Percentiles rank a stretch among this genome's conserved stretches.
Conservation (phyloP, 2,888 invertebrate genomes). For the Opisthograptis luteolata region DNA sequence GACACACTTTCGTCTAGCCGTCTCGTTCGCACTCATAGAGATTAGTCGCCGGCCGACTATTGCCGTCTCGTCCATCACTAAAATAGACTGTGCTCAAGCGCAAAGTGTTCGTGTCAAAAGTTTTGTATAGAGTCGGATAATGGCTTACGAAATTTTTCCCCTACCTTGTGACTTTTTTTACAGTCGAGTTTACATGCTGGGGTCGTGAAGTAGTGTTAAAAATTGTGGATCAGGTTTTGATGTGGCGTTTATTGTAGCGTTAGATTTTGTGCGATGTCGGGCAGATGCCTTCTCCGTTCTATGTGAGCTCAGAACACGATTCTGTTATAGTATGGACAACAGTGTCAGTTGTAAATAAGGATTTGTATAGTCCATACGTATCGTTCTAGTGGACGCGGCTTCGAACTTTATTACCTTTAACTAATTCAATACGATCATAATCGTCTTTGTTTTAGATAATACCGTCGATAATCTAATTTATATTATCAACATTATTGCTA, state of each 20-base stretch:
- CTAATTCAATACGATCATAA: slow-evolving; percentile 54
- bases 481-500: slow-evolving; percentile 38
- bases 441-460: slow-evolving; percentile 47
- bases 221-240: slow-evolving; percentile 67
- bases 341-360: slow-evolving; percentile 84
- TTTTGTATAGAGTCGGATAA: slow-evolving; percentile 79
- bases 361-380: slow-evolving; percentile 83
- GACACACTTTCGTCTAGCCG: slow-evolving; percentile 74
- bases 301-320: slow-evolving; percentile 69
- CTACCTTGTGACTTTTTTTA: slow-evolving; percentile 81
- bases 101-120: slow-evolving; percentile 83
- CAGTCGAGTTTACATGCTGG: slow-evolving; percentile 76
- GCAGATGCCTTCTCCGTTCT: slow-evolving; percentile 74
- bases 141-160: slow-evolving; percentile 84
- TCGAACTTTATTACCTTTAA: slow-evolving; percentile 57
- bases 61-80: slow-evolving; percentile 75
- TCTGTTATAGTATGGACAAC: slow-evolving; percentile 78
- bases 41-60: slow-evolving; percentile 62
- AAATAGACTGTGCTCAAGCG: slow-evolving; percentile 84
- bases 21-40: slow-evolving; percentile 65
- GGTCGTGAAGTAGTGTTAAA: slow-evolving; percentile 80
- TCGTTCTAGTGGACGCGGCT: slow-evolving; percentile 69
- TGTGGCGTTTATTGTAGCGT: slow-evolving; percentile 66
- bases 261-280: slow-evolving; percentile 61
- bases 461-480: slow-evolving; percentile 44